Conservation (phyloP, 2,113 vertebrate species). For the Anthoscopus minutus region DNA sequence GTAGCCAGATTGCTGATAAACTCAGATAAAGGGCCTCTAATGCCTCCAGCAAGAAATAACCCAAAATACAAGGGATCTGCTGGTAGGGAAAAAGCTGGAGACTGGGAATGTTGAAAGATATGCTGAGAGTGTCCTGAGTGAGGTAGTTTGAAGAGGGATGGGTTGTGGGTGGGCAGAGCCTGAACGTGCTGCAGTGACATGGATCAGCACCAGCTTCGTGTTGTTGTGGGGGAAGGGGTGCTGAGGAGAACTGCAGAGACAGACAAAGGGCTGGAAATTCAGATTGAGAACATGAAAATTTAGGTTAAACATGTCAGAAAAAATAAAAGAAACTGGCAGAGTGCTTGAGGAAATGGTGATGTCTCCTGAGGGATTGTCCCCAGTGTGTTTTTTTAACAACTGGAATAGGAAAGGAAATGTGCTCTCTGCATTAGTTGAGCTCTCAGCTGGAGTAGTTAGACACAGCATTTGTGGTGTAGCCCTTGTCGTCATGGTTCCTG, state of each 20-base stretch:
- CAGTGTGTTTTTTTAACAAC: not conserved
- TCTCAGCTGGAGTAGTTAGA: not conserved
- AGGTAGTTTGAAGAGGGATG: not conserved
- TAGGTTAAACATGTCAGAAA: not conserved
- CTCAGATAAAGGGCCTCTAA: not conserved
- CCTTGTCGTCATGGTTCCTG: not conserved
- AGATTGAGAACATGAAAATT: not conserved
- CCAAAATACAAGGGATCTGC: not conserved
- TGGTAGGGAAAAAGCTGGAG: not conserved
- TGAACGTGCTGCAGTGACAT: not conserved
- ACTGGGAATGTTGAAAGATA: not conserved
- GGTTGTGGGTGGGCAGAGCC: not conserved
- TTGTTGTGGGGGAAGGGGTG: not conserved
- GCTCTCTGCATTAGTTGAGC: not conserved
- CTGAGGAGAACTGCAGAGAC: not conserved
- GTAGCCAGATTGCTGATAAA: not conserved
- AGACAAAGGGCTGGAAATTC: not conserved
- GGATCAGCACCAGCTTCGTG: not conserved
- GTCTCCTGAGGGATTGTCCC: not conserved
- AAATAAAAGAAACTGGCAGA: not conserved
- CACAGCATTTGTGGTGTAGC: not conserved
- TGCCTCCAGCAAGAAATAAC: constrained; percentile 26
- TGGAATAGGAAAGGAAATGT: not conserved
- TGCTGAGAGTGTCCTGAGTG: not conserved
- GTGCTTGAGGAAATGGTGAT: not conserved